Base-by-base conservation (phyloP, 1,140 invertebrate species). In the Sipha flava region DNA sequence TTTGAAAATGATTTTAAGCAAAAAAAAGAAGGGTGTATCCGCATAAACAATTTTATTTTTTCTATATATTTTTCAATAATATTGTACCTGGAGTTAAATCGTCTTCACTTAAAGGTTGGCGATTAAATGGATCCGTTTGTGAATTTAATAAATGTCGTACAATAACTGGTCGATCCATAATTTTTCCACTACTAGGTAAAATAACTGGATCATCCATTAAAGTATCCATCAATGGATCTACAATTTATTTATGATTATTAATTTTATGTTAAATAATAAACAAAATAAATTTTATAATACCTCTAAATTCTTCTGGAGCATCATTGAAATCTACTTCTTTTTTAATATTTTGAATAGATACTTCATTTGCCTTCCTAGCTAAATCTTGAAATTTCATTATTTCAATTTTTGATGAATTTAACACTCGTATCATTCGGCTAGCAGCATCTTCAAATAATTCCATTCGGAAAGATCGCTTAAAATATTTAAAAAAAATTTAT, bases 161-260 rank as follows among this genome's bases (percentile, higher is more conserved):
- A 72, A 99, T 99, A 81, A 97, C 93, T 34, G 95, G 90, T 64
- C 96, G 89, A 86, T 99, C 97, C 95, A 98, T 98, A 3, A 98
- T 89, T 83, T 94, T 94, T 79, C 97, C 97, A 79, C 95, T 95
- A 45, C 80, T 75, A 12, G 97, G 97, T 80, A 99, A 87, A 80
- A 92, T 88, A 0, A 99, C 96, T 3, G 97, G 97, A 86, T 99
- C 96, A 1, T 92, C 92, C 97, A 99, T 98, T 23, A 99, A 86
- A 0, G 96, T 98, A 84, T 97, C 95, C 96, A 99, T 98, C 1
- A 99, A 86, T 0, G 97, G 96, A 89, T 98, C 97, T 90, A 81
- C 73, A 85, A 82, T 81, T 54, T 45, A 77, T 23, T 3, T 23
- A 66, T 23, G 26, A 1, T 43, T 26, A 43, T 43, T 1, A 26